Evolutionary conservation across 1,140 invertebrate species (phyloP).

Genomic region (Bombus vancouverensis): DNA sequence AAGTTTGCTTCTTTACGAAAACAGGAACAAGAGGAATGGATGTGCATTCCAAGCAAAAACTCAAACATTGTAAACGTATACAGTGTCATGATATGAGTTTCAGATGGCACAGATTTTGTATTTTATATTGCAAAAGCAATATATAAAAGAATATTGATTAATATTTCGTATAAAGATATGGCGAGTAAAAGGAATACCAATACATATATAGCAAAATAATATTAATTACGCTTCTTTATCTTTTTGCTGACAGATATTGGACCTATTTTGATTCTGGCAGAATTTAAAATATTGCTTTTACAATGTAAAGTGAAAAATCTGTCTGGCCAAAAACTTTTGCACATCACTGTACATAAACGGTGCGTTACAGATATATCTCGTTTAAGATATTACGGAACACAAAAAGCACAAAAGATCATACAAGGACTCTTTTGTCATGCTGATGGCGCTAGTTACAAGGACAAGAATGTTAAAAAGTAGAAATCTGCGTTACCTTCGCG

Average conservation of each 20-base stretch:
- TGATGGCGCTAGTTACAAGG: conserved; percentile 63
- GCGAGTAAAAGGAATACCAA: too few species aligned
- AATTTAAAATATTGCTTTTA: background rate
- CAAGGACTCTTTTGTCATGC: conserved; percentile 46
- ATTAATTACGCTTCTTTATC: too few species aligned
- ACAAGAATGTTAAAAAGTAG: conserved; percentile 40
- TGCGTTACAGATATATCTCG: background rate
- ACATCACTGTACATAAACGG: background rate
- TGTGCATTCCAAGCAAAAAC: background rate
- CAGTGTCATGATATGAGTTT: background rate
- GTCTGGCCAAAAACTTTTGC: background rate
- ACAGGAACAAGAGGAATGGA: background rate
- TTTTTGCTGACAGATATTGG: too few species aligned
- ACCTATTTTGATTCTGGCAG: too few species aligned
- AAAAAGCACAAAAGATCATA: background rate
- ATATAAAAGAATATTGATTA: too few species aligned
- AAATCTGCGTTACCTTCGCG: conserved; percentile 79
- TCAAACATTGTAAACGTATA: background rate
- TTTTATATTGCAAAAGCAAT: too few species aligned
- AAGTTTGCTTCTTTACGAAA: background rate
- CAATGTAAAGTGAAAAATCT: background rate
- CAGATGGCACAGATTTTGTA: too few species aligned
- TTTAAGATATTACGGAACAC: background rate
- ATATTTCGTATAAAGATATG: too few species aligned
- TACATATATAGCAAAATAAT: too few species aligned